Base-by-base conservation (phyloP, 1,140 invertebrate genomes). In the Eurosta solidaginis region DNA sequence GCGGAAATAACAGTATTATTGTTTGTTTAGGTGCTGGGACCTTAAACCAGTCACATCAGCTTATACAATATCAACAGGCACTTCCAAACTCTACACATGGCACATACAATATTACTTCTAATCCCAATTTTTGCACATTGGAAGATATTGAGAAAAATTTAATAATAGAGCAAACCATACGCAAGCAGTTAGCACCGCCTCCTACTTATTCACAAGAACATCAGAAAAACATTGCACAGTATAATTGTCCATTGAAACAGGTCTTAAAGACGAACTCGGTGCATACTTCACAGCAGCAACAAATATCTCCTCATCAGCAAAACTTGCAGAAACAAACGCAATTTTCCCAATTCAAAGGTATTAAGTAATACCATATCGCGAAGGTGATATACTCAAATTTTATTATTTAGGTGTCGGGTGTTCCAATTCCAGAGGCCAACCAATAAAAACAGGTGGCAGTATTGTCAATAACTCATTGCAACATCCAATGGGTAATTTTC, bases 131-230 rank as follows among this genome's bases (percentile, higher is more conserved):
- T 14, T 81, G 82, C 1, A 86, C 86, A 0, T 80, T 88, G 1
- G 87, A 88, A 74, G 87, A 88, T 59, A 85, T 88, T 77, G 87
- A 88, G 75, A 82, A 86, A 1, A 88, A 87, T 78, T 79, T 88
- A 33, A 85, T 87, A 45, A 87, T 84, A 50, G 86, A 88, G 76
- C 87, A 88, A 78, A 77, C 82, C 74, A 81, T 83, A 73, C 54
- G 80, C 27, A 82, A 81, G 17, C 81, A 80, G 7, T 78, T 77
- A 52, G 75, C 81, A 12, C 78, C 79, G 17, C n/a, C n/a, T n/a
- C n/a, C n/a, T n/a, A n/a, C n/a, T n/a, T 25, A 54, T 33, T n/a
- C 25, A 25, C 33, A 54, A 47, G 2, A 42, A 7, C 77, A 78
- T 7, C 77, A 78, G n/a, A 54, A 63, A 49, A 42, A 17, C 3